Base-by-base conservation (phyloP, 2,888 invertebrate genomes). In the Gisinianus flammeolus region DNA sequence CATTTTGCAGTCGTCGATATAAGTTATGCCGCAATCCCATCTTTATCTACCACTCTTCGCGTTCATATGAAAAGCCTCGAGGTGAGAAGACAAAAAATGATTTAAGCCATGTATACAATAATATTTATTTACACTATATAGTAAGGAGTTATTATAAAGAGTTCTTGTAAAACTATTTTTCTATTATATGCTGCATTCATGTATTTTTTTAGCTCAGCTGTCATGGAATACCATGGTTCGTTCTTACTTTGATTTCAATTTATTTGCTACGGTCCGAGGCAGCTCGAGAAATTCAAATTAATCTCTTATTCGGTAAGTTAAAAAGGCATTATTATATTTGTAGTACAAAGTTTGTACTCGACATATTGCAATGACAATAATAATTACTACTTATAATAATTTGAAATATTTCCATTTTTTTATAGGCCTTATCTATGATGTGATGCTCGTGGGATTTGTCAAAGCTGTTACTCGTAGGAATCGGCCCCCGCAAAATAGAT, bases 151-250 rank as follows among this genome's bases (percentile, higher is more conserved):
- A n/a, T n/a, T n/a, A n/a, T n/a, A n/a, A n/a, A n/a, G n/a, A n/a
- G n/a, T n/a, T n/a, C n/a, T n/a, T n/a, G n/a, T n/a, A n/a, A n/a
- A n/a, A n/a, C 6, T 44, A 8, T 26, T 44, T n/a, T 70, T 26
- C 22, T 69, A 58, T 62, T 28, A 68, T 24, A 74, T 19, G 35
- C 12, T 5, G 35, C 12, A 35, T 35, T 35, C 35, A 66, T 8
- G 0, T 79, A 4, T 30, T 44, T 82, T 88, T 88, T 73, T 85
- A 93, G 92, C 89, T 93, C 83, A 93, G 95, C 6, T 96, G 96
- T 85, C 94, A 97, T 88, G 96, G 96, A 10, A 90, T 96, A 70
- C 91, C 93, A 4, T 97, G 96, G 96, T 87, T 97, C 71, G 90
- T 91, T 6, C 90, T 91, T 30, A 93, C 93, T 91, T 87, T 94